Conservation (phyloP, 2,888 invertebrate genomes). For the Adelphocoris suturalis region DNA sequence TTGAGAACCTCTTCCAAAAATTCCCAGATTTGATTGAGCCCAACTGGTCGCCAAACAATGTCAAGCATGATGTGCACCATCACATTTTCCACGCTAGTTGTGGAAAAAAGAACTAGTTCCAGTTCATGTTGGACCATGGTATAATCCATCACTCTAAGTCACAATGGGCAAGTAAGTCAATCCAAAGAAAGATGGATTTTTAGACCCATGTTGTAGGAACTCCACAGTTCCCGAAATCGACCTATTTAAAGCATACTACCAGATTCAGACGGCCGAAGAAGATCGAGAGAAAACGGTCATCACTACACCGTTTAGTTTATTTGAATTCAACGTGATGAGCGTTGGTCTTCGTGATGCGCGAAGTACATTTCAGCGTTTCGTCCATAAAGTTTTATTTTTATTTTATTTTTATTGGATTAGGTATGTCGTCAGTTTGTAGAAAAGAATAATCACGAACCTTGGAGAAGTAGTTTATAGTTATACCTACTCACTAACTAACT, state of each 20-base stretch:
- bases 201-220: constrained; percentile 78
- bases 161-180: constrained; percentile 77
- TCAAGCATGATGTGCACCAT: constrained; percentile 68
- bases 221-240: constrained; percentile 75
- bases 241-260: constrained; percentile 70
- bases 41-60: not conserved
- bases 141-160: constrained; percentile 76
- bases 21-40: not conserved
- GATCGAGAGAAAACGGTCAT: constrained; percentile 69
- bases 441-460: too few species aligned
- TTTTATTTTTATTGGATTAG: too few species aligned
- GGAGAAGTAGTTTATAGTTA: too few species aligned
- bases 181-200: constrained; percentile 74
- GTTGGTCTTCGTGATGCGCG: constrained; percentile 75
- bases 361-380: constrained; percentile 75
- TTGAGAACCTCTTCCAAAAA: constrained; percentile 1
- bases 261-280: constrained; percentile 51
- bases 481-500: too few species aligned
- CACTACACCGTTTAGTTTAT: constrained; percentile 73
- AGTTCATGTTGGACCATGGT: constrained; percentile 77
- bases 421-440: too few species aligned
- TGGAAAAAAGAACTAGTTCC: constrained; percentile 77
- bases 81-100: constrained; percentile 77
- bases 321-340: constrained; percentile 51
- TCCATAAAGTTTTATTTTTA: not conserved